These are phyloP conservation scores for Mionectes olivaceus DNA, from an alignment of 2,797 vertebrate species.

Conservation along the genomic window DNA sequence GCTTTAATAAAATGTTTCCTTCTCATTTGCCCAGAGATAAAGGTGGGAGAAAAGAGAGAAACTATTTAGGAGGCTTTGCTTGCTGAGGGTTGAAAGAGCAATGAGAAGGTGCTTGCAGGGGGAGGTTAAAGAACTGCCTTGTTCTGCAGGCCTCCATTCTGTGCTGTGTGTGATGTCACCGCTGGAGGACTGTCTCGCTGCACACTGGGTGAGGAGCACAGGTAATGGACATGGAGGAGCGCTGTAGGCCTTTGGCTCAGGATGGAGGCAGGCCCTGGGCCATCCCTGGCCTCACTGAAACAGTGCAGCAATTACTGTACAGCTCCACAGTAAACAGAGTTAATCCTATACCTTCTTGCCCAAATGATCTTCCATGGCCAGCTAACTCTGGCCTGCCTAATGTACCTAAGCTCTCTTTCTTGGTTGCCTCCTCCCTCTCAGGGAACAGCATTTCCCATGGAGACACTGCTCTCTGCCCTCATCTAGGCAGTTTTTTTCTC, in stretches of 20 bases:
- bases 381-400: neutral
- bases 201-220: constrained; percentile 22
- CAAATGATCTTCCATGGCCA: neutral
- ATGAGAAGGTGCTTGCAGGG: neutral
- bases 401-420: neutral
- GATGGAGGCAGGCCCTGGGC: neutral
- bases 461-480: neutral
- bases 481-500: neutral
- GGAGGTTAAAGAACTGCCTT: constrained; percentile 59
- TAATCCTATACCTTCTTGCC: neutral
- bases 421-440: neutral
- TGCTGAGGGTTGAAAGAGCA: neutral
- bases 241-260: neutral
- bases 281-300: neutral
- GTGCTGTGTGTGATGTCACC: constrained; percentile 64
- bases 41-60: neutral
- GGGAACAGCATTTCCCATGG: neutral
- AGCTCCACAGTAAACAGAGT: neutral
- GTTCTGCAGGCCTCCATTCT: constrained; percentile 71
- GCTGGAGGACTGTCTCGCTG: constrained; percentile 31
- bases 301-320: neutral
- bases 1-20: neutral
- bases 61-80: neutral
- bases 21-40: neutral
- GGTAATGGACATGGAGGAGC: neutral